Conservation (phyloP, 2,888 invertebrate species). For the Sympetrum striolatum region DNA sequence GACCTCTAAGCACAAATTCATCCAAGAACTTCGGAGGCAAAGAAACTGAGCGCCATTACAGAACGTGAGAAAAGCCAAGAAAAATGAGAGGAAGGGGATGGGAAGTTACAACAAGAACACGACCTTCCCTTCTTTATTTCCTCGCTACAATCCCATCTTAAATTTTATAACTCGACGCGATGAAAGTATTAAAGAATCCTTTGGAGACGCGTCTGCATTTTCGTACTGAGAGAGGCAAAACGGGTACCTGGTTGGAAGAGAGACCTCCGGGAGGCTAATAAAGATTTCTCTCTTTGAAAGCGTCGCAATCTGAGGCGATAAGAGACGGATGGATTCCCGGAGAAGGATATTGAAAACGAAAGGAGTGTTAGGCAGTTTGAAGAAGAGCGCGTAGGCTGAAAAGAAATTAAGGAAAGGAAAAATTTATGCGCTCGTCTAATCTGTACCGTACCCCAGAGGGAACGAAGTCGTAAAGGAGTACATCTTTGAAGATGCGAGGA, state of each 20-base stretch:
- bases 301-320: not conserved
- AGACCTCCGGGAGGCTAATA: not conserved
- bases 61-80: too few relatives aligned
- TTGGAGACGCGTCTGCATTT: too few relatives aligned
- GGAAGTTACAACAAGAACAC: too few relatives aligned
- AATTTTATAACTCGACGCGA: too few relatives aligned
- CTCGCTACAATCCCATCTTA: too few relatives aligned
- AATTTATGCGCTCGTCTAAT: not conserved
- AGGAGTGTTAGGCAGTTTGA: not conserved
- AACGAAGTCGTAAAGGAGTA: slow-evolving; percentile 18
- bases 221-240: too few relatives aligned
- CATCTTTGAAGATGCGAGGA: not conserved
- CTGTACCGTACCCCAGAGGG: not conserved
- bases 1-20: too few relatives aligned
- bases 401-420: not conserved
- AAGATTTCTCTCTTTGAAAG: not conserved
- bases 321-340: not conserved
- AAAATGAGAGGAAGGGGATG: too few relatives aligned
- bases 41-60: too few relatives aligned
- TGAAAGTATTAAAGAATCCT: too few relatives aligned
- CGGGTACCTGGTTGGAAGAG: not conserved
- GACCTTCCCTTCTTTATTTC: too few relatives aligned
- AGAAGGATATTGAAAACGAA: slow-evolving; percentile 3
- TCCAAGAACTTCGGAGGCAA: too few relatives aligned
- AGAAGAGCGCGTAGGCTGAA: not conserved